These are phyloP conservation scores for Paragorgia papillata DNA, from an alignment of 92 coral and sea anemone species.

Conservation along the genomic window DNA sequence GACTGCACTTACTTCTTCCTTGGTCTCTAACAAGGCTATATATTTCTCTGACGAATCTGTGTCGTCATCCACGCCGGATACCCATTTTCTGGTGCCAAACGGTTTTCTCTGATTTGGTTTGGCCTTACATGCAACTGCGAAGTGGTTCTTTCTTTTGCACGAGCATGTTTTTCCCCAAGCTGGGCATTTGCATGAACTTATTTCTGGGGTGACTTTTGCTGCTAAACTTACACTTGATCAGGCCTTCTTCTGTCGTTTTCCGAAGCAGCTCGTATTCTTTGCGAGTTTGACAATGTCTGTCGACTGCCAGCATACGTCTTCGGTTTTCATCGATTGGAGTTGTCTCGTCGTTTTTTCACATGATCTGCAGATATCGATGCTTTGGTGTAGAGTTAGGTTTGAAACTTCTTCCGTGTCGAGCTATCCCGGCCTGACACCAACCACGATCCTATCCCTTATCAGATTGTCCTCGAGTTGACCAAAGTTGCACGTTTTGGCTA, in stretches of 20 bases:
- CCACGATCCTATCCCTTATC: constrained; percentile 30
- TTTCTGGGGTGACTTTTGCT: constrained; percentile 54
- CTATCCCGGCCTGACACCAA: not conserved
- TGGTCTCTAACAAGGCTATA: too few relatives aligned
- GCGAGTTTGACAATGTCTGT: not conserved
- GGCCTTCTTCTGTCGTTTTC: not conserved
- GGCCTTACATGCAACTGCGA: too few relatives aligned
- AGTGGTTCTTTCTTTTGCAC: constrained; percentile 27
- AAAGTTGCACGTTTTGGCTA: constrained; percentile 71
- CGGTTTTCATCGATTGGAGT: not conserved
- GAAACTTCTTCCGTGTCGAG: not conserved
- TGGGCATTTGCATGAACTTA: not conserved
- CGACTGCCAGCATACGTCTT: not conserved
- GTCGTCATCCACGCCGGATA: too few relatives aligned
- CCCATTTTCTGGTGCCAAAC: too few relatives aligned
- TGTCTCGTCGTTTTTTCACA: constrained; percentile 6
- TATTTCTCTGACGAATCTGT: too few relatives aligned
- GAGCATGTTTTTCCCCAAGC: constrained; percentile 51
- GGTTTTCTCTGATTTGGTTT: too few relatives aligned
- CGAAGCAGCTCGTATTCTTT: not conserved
- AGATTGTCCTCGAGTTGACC: constrained; percentile 60
- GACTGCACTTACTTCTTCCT: too few relatives aligned
- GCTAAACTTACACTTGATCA: constrained; percentile 42
- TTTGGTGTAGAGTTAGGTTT: not conserved
- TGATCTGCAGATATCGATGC: constrained; percentile 19